phyloP scores from a whole-genome alignment of 2,888 invertebrate species.

The Gerris lacustris region DNA sequence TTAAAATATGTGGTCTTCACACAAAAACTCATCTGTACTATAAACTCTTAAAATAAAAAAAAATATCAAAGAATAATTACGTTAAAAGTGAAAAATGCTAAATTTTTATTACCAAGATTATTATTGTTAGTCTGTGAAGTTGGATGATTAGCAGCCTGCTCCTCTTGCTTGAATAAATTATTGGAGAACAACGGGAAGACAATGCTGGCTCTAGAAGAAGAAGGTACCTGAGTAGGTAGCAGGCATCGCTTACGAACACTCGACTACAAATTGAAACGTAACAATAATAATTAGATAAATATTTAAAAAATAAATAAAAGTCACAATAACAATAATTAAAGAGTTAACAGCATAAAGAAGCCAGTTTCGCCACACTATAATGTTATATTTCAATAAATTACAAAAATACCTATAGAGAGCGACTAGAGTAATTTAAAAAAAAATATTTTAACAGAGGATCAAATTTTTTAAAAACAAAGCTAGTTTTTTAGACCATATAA shows the following conservation, averaged over 20 bases:
- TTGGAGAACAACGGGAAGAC: slow-evolving; percentile 55
- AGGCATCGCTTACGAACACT: slow-evolving; percentile 37
- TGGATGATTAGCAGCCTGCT: neutral
- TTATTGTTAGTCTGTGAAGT: neutral
- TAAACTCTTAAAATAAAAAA: too few relatives aligned
- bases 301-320: neutral
- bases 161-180: slow-evolving; percentile 24
- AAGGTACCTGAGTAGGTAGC: slow-evolving; percentile 44
- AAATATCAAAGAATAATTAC: too few relatives aligned
- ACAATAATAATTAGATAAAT: neutral
- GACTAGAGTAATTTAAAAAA: too few relatives aligned
- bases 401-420: too few relatives aligned
- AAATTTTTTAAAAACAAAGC: too few relatives aligned
- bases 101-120: too few relatives aligned
- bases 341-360: neutral
- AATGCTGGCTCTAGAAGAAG: slow-evolving; percentile 61
- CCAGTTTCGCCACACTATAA: neutral
- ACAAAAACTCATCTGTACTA: too few relatives aligned
- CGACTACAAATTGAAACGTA: slow-evolving; percentile 14
- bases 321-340: neutral
- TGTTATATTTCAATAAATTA: neutral
- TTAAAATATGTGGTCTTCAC: too few relatives aligned
- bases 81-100: too few relatives aligned
- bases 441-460: too few relatives aligned
- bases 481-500: too few relatives aligned